phyloP scores from a whole-genome alignment of 2,797 vertebrate genomes.

The Fringilla coelebs region DNA sequence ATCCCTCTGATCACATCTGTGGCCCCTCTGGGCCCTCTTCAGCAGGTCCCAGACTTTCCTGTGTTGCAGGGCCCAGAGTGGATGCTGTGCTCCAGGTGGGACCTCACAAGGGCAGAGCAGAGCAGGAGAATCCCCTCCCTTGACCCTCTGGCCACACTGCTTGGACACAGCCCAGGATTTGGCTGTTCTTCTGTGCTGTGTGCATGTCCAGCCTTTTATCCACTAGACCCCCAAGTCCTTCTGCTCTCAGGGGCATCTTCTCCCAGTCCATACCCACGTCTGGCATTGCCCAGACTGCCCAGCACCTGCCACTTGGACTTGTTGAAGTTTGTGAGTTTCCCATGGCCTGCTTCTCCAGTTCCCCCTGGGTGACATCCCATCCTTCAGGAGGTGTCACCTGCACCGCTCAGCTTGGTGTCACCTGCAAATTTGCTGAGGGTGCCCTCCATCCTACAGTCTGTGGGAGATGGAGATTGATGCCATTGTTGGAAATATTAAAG shows the following conservation, averaged over 20 bases:
- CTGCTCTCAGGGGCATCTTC: background rate
- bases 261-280: background rate
- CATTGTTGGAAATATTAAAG: background rate
- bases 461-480: background rate
- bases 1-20: background rate
- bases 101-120: background rate
- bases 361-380: background rate
- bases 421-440: background rate
- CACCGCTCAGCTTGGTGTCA: background rate
- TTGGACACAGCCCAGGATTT: background rate
- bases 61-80: background rate
- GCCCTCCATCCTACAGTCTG: accelerated
- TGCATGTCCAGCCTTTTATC: background rate
- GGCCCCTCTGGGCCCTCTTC: background rate
- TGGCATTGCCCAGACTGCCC: background rate
- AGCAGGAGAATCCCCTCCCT: background rate
- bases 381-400: background rate
- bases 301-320: background rate
- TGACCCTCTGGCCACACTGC: background rate
- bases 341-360: background rate
- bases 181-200: background rate
- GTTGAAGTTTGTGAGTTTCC: background rate
- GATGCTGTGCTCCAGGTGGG: background rate
- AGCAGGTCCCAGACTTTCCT: background rate
- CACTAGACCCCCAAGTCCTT: background rate